These are phyloP conservation scores for Furcifer pardalis DNA, from an alignment of 2,797 vertebrate genomes.

Conservation along the genomic window DNA sequence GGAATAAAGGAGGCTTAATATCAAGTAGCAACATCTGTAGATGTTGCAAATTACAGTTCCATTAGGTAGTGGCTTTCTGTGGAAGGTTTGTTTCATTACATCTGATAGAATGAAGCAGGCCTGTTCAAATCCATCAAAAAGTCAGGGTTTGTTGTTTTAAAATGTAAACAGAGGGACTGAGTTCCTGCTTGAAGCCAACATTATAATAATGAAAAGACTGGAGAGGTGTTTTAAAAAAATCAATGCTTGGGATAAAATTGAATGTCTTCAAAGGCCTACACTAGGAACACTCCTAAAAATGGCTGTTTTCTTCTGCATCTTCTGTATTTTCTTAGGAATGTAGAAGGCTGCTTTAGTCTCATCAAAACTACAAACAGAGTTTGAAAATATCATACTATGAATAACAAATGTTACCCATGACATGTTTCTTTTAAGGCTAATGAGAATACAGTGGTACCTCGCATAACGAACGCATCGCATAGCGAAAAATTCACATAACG, in stretches of 20 bases:
- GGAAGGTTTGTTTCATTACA: background rate
- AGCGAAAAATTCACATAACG: too few relatives aligned
- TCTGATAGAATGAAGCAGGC: constrained; percentile 21
- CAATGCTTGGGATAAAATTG: background rate
- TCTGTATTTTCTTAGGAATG: background rate
- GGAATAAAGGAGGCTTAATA: constrained; percentile 18
- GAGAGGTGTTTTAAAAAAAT: background rate
- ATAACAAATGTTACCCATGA: background rate
- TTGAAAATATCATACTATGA: background rate
- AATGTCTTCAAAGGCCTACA: background rate
- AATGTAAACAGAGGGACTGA: constrained; percentile 20
- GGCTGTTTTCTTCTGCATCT: background rate
- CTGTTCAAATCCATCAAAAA: constrained; percentile 11
- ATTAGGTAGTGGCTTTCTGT: background rate
- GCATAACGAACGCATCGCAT: too few relatives aligned
- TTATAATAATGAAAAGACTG: background rate
- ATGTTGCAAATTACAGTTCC: constrained; percentile 26
- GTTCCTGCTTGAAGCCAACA: constrained; percentile 40
- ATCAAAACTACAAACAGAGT: background rate
- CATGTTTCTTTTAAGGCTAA: background rate
- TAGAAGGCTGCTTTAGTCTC: background rate
- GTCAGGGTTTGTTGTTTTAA: constrained; percentile 19
- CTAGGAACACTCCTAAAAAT: background rate
- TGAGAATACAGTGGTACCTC: too few relatives aligned
- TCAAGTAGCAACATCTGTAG: background rate